Conservation (phyloP, 2,113 vertebrate genomes). For the Cairina moschata region DNA sequence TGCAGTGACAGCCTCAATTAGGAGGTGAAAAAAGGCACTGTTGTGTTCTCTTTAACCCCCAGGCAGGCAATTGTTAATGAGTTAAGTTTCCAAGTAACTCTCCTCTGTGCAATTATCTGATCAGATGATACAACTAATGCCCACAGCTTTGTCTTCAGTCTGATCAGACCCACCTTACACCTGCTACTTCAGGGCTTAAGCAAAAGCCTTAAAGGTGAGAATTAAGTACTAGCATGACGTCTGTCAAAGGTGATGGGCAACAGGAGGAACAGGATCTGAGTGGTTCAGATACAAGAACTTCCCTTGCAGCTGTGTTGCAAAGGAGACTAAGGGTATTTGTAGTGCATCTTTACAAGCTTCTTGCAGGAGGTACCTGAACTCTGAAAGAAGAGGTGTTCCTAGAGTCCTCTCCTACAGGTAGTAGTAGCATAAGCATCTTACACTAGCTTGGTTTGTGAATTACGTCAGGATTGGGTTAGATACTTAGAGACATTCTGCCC, state of each 20-base stretch:
- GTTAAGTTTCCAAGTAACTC: background rate
- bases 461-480: background rate
- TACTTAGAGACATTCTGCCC: background rate
- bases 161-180: background rate
- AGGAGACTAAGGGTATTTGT: background rate
- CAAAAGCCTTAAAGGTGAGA: background rate
- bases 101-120: background rate
- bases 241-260: background rate
- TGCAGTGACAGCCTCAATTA: background rate
- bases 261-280: background rate
- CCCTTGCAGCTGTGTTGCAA: background rate
- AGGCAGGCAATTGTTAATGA: background rate
- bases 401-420: background rate
- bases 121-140: background rate
- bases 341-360: background rate
- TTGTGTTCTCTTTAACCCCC: background rate
- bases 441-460: background rate
- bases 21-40: background rate
- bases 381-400: background rate
- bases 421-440: accelerated
- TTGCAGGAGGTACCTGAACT: background rate
- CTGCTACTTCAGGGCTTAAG: background rate
- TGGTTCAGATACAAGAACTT: background rate
- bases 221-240: background rate
- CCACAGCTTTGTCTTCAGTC: background rate